Evolutionary conservation across 30 jellyfish, hydroid and myxozoan genomes (phyloP), one percentile per base, ranked within the genome.

Genomic region (Clytia hemisphaerica): DNA sequence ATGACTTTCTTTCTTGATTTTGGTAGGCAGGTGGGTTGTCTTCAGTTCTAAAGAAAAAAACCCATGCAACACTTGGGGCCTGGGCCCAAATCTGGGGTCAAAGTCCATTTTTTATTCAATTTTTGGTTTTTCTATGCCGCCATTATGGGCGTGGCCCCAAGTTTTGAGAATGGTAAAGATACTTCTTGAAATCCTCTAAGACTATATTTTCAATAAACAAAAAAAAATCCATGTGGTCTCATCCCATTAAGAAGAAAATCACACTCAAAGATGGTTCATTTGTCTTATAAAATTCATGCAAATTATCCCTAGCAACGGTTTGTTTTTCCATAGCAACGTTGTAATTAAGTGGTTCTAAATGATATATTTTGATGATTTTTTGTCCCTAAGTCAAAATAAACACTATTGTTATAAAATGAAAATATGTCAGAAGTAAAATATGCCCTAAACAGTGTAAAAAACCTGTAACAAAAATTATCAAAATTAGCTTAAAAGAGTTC

Each of bases 211-310:
- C 9, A 48, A 48, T 48, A 2, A 18, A 28, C 27, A 33, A 48
- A 3, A 48, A 48, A 48, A 48, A 48, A 48, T 48, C 61, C 61
- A 48, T 48, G 3, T 48, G 61, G 32, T 48, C 61, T 18, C 21
- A 33, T 9, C 32, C 21, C 27, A 48, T 2, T 18, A 2, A 48
- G 61, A 28, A 28, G 21, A 48, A 28, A 48, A 33, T 18, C 21
- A 33, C 61, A 28, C 9, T 48, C 21, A 33, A 48, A 48, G 61
- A 18, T 3, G 61, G 6, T 33, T 48, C 27, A 48, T 48, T 48
- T 48, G 21, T 4, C 61, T 33, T 18, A 4, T 18, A 18, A 18
- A 10, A 18, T 6, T 18, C 21, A 28, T 48, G 2, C 21, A 28
- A 48, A 48, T 18, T 5, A 18, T 5, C 61, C 9, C 9, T 48